These are phyloP conservation scores for Loris lydekkerianus DNA, from an alignment of 2,797 vertebrate species.

Conservation along the genomic window DNA sequence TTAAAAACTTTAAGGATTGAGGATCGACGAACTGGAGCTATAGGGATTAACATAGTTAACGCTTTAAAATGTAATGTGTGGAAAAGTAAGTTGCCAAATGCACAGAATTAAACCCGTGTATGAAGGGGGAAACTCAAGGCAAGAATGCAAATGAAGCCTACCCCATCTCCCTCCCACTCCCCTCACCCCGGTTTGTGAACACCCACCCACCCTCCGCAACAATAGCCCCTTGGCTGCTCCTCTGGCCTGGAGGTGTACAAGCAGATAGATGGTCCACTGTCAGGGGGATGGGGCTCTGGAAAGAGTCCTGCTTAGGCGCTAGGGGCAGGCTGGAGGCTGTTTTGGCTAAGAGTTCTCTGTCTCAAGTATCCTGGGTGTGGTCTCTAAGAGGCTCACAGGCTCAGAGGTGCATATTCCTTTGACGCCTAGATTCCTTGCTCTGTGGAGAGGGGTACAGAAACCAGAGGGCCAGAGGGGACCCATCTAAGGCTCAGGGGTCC, in stretches of 20 bases:
- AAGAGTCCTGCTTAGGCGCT: background rate
- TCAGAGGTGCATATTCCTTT: background rate
- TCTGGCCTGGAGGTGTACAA: background rate
- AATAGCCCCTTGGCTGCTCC: background rate
- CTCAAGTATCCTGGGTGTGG: background rate
- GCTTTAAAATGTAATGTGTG: background rate
- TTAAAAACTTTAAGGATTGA: background rate
- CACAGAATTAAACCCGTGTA: background rate
- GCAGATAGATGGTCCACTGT: background rate
- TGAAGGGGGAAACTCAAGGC: background rate
- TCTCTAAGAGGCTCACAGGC: background rate
- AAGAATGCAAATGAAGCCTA: background rate
- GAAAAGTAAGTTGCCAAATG: background rate
- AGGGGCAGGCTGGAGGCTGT: background rate
- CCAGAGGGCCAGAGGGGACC: background rate
- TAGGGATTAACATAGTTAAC: background rate
- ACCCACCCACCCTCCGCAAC: background rate
- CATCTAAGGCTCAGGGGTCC: background rate
- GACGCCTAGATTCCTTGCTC: background rate
- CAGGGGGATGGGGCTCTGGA: background rate
- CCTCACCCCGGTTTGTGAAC: background rate
- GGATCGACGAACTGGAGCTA: background rate
- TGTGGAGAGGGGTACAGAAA: background rate
- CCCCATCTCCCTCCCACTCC: too few relatives aligned
- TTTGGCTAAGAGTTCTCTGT: background rate